Conservation (phyloP, 1,140 invertebrate genomes). For the Musca domestica region DNA sequence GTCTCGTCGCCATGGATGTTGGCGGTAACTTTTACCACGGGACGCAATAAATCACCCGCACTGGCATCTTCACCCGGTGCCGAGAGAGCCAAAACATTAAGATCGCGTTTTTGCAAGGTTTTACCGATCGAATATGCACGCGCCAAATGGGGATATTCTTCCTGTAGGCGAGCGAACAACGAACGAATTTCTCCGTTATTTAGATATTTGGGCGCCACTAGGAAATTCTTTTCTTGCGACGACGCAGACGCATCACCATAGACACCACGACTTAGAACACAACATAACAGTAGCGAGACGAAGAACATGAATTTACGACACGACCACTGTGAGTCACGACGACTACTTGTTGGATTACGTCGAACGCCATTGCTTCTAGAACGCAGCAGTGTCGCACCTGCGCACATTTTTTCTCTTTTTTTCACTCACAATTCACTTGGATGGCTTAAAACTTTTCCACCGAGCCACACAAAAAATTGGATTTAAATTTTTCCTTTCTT, state of each 20-base stretch:
- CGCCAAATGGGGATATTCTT: conserved; percentile 59
- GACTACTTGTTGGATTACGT: too few relatives aligned
- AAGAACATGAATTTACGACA: background rate
- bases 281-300: background rate
- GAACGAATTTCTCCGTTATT: conserved; percentile 38
- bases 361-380: background rate
- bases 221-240: conserved; percentile 26
- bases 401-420: conserved; percentile 7
- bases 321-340: background rate
- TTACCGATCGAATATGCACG: conserved; percentile 75
- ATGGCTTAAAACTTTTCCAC: too few relatives aligned
- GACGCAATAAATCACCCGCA: conserved; percentile 53
- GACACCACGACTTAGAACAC: background rate
- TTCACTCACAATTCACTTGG: background rate
- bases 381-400: background rate
- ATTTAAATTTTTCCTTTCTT: too few relatives aligned
- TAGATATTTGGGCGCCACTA: conserved; percentile 36
- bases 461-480: too few relatives aligned
- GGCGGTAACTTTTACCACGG: conserved; percentile 93
- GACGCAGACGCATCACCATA: background rate
- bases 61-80: conserved; percentile 24
- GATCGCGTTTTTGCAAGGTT: conserved; percentile 69
- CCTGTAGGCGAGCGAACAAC: conserved; percentile 36
- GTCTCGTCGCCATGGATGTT: conserved; percentile 99
- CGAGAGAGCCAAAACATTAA: conserved; percentile 65